These are phyloP conservation scores for Mormyrus iriodes DNA, from an alignment of 2,113 vertebrate species.

Conservation along the genomic window DNA sequence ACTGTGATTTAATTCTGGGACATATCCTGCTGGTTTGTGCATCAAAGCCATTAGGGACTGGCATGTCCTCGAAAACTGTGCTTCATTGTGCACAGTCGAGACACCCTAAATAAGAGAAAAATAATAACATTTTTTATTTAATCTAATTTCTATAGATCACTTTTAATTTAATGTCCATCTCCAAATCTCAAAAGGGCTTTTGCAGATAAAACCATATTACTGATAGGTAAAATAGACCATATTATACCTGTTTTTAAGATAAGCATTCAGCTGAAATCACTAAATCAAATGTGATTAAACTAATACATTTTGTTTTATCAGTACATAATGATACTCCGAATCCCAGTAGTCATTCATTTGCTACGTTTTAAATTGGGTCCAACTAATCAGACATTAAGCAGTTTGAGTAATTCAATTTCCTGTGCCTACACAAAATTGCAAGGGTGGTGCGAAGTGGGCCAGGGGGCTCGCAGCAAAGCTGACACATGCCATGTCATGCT, in stretches of 20 bases:
- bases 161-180: neutral
- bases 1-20: neutral
- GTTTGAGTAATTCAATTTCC: slow-evolving; percentile 31
- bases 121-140: neutral
- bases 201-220: neutral
- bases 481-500: neutral
- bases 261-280: neutral
- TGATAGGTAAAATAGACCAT: neutral
- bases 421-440: slow-evolving; percentile 18
- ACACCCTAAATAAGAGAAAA: neutral
- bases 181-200: neutral
- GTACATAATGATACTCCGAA: slow-evolving; percentile 24
- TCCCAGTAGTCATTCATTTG: slow-evolving; percentile 4
- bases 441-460: slow-evolving; percentile 34
- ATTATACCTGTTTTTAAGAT: neutral
- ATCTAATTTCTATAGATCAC: neutral
- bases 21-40: neutral
- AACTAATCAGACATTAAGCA: slow-evolving; percentile 19
- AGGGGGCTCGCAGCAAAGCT: neutral
- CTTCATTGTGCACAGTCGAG: neutral
- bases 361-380: slow-evolving; percentile 27
- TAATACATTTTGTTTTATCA: slow-evolving; percentile 13
- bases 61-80: neutral
- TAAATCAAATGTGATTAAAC: slow-evolving; percentile 16
- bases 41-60: neutral